A percentile compares a stretch with the other conserved stretches of the same genome.
phyloP scores from a whole-genome alignment of 2,888 invertebrate species.

The Stegana nigrithorax region DNA sequence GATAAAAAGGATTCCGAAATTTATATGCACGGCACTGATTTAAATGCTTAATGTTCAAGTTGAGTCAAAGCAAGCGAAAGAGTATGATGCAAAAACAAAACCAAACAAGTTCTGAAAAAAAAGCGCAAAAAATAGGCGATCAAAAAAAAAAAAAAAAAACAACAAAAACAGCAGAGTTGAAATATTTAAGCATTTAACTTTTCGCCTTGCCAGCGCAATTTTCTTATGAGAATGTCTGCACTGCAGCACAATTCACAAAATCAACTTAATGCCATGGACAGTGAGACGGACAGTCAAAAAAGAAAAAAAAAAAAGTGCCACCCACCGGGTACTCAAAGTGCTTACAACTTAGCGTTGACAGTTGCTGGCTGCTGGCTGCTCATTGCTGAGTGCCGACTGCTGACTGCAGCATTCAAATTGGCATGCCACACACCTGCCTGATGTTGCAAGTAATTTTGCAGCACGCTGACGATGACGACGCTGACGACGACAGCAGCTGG shows the following conservation, averaged over 20 bases:
- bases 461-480: no score
- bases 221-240: no score
- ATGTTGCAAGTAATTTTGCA: not conserved
- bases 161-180: not conserved
- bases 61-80: conserved; percentile 4
- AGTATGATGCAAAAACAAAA: not conserved
- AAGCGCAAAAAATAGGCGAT: no score
- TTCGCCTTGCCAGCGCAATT: not conserved
- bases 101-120: not conserved
- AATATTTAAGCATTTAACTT: conserved; percentile 3
- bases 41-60: conserved; percentile 41
- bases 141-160: no score
- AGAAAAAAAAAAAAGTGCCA: no score
- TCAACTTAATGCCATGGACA: no score
- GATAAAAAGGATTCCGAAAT: conserved; percentile 45
- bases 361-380: no score
- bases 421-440: not conserved
- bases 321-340: no score
- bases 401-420: not conserved
- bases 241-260: not conserved
- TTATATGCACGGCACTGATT: conserved; percentile 48
- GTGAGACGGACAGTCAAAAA: no score
- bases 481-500: not conserved
- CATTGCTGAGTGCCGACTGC: no score
- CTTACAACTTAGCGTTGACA: no score